These are phyloP conservation scores for Zaprionus lineosus DNA, from an alignment of 2,888 invertebrate species.

Conservation along the genomic window DNA sequence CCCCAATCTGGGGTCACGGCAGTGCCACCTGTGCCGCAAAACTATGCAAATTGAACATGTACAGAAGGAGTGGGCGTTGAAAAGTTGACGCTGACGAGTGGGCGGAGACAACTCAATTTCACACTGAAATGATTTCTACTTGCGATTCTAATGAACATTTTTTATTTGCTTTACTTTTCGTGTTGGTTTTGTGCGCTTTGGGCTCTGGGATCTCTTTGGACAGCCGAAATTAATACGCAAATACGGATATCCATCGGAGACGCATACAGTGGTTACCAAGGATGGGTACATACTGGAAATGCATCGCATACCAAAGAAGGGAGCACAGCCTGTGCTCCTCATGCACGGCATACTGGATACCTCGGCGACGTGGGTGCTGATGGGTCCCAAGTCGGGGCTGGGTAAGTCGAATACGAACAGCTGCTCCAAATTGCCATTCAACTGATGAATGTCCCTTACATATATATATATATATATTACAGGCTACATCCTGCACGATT, in stretches of 20 bases:
- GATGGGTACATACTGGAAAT: slow-evolving; percentile 91
- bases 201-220: slow-evolving; percentile 16
- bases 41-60: slow-evolving; percentile 63
- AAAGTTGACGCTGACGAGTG: neutral
- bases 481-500: slow-evolving; percentile 83
- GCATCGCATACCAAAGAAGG: slow-evolving; percentile 88
- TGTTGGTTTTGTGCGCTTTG: slow-evolving; percentile 3
- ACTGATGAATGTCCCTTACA: neutral
- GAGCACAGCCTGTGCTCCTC: slow-evolving; percentile 84
- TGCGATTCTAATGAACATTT: slow-evolving; percentile 42
- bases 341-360: slow-evolving; percentile 90
- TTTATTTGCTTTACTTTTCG: slow-evolving; percentile 17
- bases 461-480: too few species aligned
- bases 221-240: slow-evolving; percentile 85
- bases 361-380: slow-evolving; percentile 89
- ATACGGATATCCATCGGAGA: slow-evolving; percentile 87
- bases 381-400: slow-evolving; percentile 87
- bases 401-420: slow-evolving; percentile 82
- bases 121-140: slow-evolving; percentile 65
- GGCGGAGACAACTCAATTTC: slow-evolving; percentile 61
- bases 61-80: too few species aligned
- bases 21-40: slow-evolving; percentile 39
- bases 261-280: slow-evolving; percentile 87
- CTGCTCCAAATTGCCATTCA: too few species aligned
- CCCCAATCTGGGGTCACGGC: neutral